Conservation (phyloP, 2,888 invertebrate genomes). For the Nemurella pictetii region DNA sequence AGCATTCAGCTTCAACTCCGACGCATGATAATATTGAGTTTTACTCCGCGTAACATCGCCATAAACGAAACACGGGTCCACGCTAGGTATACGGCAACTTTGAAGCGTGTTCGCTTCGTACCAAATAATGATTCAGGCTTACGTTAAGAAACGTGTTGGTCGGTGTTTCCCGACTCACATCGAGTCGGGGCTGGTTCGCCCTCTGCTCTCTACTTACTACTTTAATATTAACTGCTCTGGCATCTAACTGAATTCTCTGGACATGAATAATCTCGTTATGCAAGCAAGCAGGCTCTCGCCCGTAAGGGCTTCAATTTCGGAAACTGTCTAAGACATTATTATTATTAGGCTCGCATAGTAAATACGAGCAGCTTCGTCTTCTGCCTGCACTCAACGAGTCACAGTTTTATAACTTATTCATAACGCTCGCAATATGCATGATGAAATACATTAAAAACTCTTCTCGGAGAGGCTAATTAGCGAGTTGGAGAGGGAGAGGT, state of each 20-base stretch:
- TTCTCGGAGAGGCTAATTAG: constrained; percentile 1
- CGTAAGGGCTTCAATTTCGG: constrained; percentile 18
- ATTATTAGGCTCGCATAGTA: constrained; percentile 18
- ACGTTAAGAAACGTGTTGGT: constrained; percentile 4
- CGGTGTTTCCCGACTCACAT: neutral
- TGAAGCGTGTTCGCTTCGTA: neutral
- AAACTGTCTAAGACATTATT: constrained; percentile 22
- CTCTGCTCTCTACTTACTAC: constrained; percentile 18
- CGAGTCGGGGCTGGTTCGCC: neutral
- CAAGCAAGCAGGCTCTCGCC: constrained; percentile 5
- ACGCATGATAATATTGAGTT: constrained; percentile 14
- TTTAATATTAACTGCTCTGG: constrained; percentile 34
- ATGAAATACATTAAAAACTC: constrained; percentile 25
- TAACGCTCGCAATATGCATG: constrained; percentile 20
- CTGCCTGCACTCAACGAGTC: neutral
- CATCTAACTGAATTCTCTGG: constrained; percentile 29
- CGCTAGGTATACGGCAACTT: neutral
- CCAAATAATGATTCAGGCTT: neutral
- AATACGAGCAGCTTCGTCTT: constrained; percentile 12
- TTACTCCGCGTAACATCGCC: neutral
- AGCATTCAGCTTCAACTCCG: neutral
- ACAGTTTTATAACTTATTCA: constrained; percentile 22
- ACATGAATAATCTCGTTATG: constrained; percentile 35
- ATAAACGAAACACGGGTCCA: neutral
- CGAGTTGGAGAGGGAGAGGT: neutral